These are phyloP conservation scores for Rhizoglyphus robini DNA, from an alignment of 1,140 invertebrate species.

Conservation along the genomic window DNA sequence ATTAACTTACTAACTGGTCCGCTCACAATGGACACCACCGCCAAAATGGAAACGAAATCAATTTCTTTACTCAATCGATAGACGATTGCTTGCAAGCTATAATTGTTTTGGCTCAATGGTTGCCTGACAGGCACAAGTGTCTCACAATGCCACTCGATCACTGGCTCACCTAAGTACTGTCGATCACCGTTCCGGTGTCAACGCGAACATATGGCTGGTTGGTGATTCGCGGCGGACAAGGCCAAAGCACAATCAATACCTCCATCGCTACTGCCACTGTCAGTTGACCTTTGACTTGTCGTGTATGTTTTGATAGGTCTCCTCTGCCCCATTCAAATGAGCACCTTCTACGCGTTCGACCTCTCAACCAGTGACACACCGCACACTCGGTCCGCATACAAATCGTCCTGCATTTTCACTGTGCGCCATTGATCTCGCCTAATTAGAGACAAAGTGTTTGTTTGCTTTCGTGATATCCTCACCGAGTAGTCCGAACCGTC, in stretches of 20 bases:
- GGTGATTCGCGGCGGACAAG: not conserved
- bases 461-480: no score
- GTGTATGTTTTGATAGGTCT: not conserved
- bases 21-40: no score
- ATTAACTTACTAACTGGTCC: not conserved
- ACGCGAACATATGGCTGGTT: not conserved
- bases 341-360: no score
- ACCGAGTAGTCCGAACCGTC: no score
- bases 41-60: slow-evolving; percentile 1
- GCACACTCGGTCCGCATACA: no score
- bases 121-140: slow-evolving; percentile 5
- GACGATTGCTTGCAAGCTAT: not conserved
- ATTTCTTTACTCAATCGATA: slow-evolving; percentile 5
- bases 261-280: not conserved
- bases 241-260: slow-evolving; percentile 3
- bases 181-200: not conserved
- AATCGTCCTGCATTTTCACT: no score
- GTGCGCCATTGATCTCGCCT: no score
- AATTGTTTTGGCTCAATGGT: slow-evolving; percentile 1
- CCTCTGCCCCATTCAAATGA: no score
- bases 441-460: no score
- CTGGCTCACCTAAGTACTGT: not conserved
- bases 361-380: no score
- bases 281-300: slow-evolving; percentile 12
- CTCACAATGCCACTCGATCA: not conserved